Conservation (phyloP, 2,797 vertebrate species). For the Cephalopachus bancanus region DNA sequence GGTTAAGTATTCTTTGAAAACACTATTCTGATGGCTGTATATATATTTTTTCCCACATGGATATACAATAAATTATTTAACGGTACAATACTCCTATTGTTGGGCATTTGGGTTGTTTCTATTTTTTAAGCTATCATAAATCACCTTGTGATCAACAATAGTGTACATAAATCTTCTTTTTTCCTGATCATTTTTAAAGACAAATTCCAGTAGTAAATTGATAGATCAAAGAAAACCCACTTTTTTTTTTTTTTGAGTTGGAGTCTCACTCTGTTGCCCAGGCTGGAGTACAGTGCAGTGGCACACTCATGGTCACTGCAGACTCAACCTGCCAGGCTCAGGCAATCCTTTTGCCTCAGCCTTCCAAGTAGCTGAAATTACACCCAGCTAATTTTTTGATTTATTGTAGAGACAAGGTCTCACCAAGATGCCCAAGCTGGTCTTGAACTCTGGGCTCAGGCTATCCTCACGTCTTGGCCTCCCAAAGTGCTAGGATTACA, state of each 20-base stretch:
- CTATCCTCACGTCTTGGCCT: too few relatives aligned
- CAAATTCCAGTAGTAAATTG: slow-evolving; percentile 45
- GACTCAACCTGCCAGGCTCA: too few relatives aligned
- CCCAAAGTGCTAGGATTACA: too few relatives aligned
- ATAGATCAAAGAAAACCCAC: slow-evolving; percentile 47
- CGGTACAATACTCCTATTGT: neutral
- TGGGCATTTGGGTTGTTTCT: slow-evolving; percentile 8
- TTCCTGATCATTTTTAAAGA: neutral
- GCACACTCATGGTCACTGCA: too few relatives aligned
- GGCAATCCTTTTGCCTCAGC: too few relatives aligned
- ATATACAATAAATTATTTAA: slow-evolving; percentile 45
- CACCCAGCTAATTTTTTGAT: too few relatives aligned
- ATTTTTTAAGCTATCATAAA: slow-evolving; percentile 62
- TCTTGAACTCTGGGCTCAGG: too few relatives aligned
- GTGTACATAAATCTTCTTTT: slow-evolving; percentile 21
- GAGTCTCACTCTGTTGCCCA: too few relatives aligned
- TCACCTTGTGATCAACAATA: slow-evolving; percentile 43
- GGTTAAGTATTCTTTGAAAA: slow-evolving; percentile 46
- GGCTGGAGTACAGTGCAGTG: too few relatives aligned
- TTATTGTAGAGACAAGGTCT: too few relatives aligned
- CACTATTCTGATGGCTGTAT: slow-evolving; percentile 12
- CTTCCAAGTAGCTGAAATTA: too few relatives aligned
- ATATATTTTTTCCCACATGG: neutral
- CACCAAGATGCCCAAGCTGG: too few relatives aligned
- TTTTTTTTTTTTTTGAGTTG: neutral